Conservation (phyloP, 2,113 vertebrate genomes). For the Myotis davidii region DNA sequence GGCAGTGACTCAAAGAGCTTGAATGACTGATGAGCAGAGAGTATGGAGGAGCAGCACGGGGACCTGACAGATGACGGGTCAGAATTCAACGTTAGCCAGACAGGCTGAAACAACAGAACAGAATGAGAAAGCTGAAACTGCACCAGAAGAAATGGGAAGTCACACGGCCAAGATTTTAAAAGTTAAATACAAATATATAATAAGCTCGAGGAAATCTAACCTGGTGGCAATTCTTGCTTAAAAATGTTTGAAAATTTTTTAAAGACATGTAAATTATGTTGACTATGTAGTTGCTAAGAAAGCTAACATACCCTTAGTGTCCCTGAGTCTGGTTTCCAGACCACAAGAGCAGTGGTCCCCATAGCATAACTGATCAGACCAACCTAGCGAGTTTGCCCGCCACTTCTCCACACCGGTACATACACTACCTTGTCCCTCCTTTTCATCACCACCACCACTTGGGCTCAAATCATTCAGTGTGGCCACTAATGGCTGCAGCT, state of each 20-base stretch:
- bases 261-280: not conserved
- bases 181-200: not conserved
- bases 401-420: not conserved
- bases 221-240: not conserved
- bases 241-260: not conserved
- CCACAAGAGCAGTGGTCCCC: not conserved
- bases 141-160: not conserved
- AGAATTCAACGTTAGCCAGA: not conserved
- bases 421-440: not conserved
- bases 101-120: not conserved
- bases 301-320: not conserved
- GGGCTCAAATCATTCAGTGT: not conserved
- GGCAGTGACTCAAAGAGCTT: not conserved
- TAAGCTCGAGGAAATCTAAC: conserved; percentile 11
- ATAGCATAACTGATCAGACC: not conserved
- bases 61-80: not conserved
- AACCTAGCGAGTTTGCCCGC: not conserved
- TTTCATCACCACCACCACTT: not conserved
- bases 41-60: accelerated
- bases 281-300: not conserved
- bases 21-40: not conserved
- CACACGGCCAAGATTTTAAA: not conserved
- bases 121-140: not conserved
- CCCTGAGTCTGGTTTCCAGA: not conserved
- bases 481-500: not conserved